Base-by-base conservation (phyloP, 2,797 vertebrate genomes). In the Mionectes olivaceus region DNA sequence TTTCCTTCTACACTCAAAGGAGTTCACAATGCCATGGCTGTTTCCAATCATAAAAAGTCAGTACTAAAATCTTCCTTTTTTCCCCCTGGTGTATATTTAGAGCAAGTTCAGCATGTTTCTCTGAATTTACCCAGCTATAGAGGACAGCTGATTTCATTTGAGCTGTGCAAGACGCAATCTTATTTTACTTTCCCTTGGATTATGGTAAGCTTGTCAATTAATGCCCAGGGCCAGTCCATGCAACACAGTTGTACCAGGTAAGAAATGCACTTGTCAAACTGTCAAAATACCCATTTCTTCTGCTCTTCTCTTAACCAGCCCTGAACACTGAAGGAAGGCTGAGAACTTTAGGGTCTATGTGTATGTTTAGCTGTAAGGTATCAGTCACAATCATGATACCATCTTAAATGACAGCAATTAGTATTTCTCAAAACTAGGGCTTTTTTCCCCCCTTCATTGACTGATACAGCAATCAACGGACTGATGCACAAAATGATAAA, bases 401-500 rank as follows among this genome's bases (percentile, higher is more conserved):
- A 83, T 7, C 53, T 95, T 95, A 95, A 88, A 95, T 83, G 90
- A 93, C 41, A 88, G 78, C 68, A 91, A 95, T 96, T 96, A 96
- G 71, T 96, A 82, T 91, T 95, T 95, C 76, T 94, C 74, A 92
- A 83, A 96, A 97, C 94, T 75, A 57, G 15, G 74, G 11, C 7
- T 50, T 93, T 96, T 93, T 95, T 94, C 55, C 4, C 28, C 11
- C 96, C 46, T 96, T 96, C 53, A 79, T 90, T 97, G 95, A 64
- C 91, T 95, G 67, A 90, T 86, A 71, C 19, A 83, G 60, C 73
- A 93, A 76, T 90, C 83, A 96, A 94, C 76, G 86, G 80, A 35
- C 74, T 93, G 95, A 94, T 90, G 37, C 46, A 84, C 49, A 87
- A 87, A 91, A 65, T 65, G 0, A 61, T 68, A 68, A 75, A 95